Evolutionary conservation across 2,888 invertebrate genomes (phyloP), one percentile per base, ranked within the genome.

Genomic region (Leucoptera coffeella): DNA sequence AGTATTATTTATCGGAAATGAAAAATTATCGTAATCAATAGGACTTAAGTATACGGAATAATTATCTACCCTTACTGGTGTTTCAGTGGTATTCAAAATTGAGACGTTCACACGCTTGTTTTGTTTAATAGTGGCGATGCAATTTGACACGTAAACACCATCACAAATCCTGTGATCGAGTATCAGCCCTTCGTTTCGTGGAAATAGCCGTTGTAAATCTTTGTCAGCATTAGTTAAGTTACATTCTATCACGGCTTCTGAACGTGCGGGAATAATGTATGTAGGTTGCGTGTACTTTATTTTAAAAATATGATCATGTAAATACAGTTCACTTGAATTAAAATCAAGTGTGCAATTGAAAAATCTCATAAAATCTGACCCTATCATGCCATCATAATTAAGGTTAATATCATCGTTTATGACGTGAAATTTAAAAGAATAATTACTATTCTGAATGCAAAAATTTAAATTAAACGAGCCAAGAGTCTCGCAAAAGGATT

Each of bases 71-170:
- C 26, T 24, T 3, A 32, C 22, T 3, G 32, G 26, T 2, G 29
- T 25, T 4, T 23, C 12, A 26, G 9, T 12, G 6, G 31, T 32
- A 24, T 35, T 35, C 19, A 35, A 26, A 27, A 35, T 24, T n/a
- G 33, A 26, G 13, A 35, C 12, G 20, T 34, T 35, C 7, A 35
- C 23, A 29, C 17, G 26, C 2, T 29, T 32, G 22, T 34, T 35
- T 4, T 32, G 28, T 24, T 35, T 35, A 3, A 35, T 13, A n/a
- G n/a, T 10, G 7, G 32, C 34, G 2, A 35, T 26, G 14, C 33
- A 34, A 26, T 33, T 32, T 12, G 13, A 35, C 15, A 23, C 4
- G 17, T 30, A 29, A 24, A 31, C 30, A 22, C 30, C 29, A 10
- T 34, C 27, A 12, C 27, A 14, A 23, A 33, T 11, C 11, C 15